Evolutionary conservation across 2,888 invertebrate genomes (phyloP).

Genomic region (Diarsia dahlii): DNA sequence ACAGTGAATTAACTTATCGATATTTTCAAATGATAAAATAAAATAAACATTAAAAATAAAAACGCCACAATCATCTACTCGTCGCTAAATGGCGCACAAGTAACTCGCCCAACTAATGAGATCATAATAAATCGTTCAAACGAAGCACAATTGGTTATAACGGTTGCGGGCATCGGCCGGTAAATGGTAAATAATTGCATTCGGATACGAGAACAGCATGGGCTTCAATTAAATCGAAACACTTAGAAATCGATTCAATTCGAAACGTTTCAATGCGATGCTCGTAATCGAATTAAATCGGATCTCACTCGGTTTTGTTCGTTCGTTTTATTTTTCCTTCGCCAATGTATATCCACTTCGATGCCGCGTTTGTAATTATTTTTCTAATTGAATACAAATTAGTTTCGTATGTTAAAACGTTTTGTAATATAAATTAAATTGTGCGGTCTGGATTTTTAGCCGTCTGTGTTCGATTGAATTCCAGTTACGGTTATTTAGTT

Average conservation of each 20-base stretch:
- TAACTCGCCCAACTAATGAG: slow-evolving; percentile 44
- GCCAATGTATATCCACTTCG: slow-evolving; percentile 49
- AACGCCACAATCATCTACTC: too few species aligned
- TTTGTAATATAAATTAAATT: slow-evolving; percentile 37
- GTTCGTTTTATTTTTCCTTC: slow-evolving; percentile 65
- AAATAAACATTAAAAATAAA: not conserved
- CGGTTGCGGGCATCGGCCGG: slow-evolving; percentile 68
- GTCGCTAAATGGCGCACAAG: not conserved
- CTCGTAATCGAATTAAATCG: slow-evolving; percentile 78
- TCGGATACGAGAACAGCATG: slow-evolving; percentile 68
- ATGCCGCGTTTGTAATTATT: slow-evolving; percentile 57
- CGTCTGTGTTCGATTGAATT: slow-evolving; percentile 10
- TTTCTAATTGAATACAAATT: slow-evolving; percentile 68
- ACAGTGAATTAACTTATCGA: not conserved
- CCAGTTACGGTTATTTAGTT: slow-evolving; percentile 13
- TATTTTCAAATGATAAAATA: not conserved
- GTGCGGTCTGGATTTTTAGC: slow-evolving; percentile 12
- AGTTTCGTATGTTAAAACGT: slow-evolving; percentile 50
- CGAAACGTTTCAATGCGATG: slow-evolving; percentile 71
- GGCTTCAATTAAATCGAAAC: slow-evolving; percentile 78
- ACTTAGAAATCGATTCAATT: slow-evolving; percentile 77
- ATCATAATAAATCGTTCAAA: slow-evolving; percentile 44
- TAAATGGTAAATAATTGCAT: slow-evolving; percentile 79
- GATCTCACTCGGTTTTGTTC: slow-evolving; percentile 62
- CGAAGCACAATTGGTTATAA: slow-evolving; percentile 65